Conservation (phyloP, 2,797 vertebrate genomes). For the Hirundo rustica region DNA sequence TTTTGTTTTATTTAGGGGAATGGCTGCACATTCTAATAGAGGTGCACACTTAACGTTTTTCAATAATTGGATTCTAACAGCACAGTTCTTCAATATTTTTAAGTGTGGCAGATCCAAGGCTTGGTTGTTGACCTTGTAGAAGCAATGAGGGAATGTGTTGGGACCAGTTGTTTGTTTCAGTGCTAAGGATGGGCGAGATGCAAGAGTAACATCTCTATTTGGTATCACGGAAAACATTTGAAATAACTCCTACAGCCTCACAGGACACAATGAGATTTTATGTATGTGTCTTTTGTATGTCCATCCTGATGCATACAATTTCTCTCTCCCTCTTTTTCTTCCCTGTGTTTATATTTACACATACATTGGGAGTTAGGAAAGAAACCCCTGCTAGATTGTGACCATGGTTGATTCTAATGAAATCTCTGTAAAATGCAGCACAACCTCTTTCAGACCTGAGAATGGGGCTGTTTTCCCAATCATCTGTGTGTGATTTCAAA, state of each 20-base stretch:
- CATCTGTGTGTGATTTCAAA: neutral
- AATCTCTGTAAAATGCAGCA: neutral
- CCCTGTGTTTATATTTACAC: neutral
- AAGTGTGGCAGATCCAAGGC: neutral
- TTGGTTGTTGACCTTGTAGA: neutral
- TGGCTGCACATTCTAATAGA: neutral
- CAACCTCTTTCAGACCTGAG: neutral
- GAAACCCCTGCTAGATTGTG: neutral
- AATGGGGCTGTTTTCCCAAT: neutral
- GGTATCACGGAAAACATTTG: neutral
- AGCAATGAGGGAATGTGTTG: neutral
- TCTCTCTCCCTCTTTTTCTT: neutral
- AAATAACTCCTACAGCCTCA: neutral
- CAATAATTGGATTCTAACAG: neutral
- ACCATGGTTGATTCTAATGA: neutral
- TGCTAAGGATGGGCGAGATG: neutral
- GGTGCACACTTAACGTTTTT: neutral
- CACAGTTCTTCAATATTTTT: neutral
- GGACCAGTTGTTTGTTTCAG: neutral
- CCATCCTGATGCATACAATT: neutral
- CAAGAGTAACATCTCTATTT: neutral
- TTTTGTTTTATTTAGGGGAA: neutral
- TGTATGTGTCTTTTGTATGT: neutral
- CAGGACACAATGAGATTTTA: neutral
- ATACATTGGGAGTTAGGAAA: neutral